Base-by-base conservation (phyloP, 2,888 invertebrate genomes). In the Gasteruption jaculator region DNA sequence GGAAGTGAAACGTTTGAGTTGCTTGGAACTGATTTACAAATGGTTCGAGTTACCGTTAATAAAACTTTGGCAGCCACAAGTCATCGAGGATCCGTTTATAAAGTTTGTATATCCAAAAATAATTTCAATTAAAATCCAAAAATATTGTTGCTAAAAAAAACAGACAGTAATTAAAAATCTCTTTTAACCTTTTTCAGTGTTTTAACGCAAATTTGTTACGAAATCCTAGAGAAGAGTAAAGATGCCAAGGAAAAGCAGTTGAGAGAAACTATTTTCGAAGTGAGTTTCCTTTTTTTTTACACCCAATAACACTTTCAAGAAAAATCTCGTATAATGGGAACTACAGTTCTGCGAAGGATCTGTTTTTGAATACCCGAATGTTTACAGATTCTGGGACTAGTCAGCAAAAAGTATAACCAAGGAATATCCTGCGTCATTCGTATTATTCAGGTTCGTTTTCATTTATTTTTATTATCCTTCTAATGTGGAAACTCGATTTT, bases 341-440 rank as follows among this genome's bases (percentile, higher is more conserved):
- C n/a, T n/a, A n/a, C n/a, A n/a, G n/a, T n/a, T n/a, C n/a, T n/a
- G n/a, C n/a, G n/a, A n/a, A n/a, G n/a, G n/a, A n/a, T n/a, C n/a
- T n/a, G n/a, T n/a, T n/a, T n/a, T n/a, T n/a, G 26, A 33, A 35
- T 21, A 32, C 21, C 27, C 3, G 26, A 19, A 29, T 37, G 24
- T 4, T 83, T 85, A 61, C 83, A 89, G 75, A 80, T 92, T 25
- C 74, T 94, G 43, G 91, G 90, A 10, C 77, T 81, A 3, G 76
- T 91, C 30, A 81, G 92, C 14, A 90, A 87, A 65, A 81, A 80
- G 36, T 91, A 90, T 65, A 89, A 87, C 63, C 90, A 93, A 71
- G 86, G 86, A 1, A 78, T 85, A 29, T 80, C 82, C 20, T 89
- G 87, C 64, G 78, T 86, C 2, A 80, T 86, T 5, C 82, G 84